These are phyloP conservation scores for Xanthia icteritia DNA, from an alignment of 2,888 invertebrate species.

Conservation along the genomic window DNA sequence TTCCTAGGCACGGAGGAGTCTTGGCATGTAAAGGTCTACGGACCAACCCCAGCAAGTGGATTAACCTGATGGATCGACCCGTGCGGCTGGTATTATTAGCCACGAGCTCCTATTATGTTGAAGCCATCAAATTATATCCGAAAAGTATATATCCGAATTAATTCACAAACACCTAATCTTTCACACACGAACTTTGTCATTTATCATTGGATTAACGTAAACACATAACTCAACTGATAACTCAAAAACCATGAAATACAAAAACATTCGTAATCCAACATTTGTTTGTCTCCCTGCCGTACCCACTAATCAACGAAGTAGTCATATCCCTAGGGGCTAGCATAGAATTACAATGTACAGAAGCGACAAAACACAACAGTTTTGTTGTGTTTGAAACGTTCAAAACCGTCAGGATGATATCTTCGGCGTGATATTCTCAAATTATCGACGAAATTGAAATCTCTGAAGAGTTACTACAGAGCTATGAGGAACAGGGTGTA, in stretches of 20 bases:
- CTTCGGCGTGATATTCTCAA: too few relatives aligned
- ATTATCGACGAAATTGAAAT: too few relatives aligned
- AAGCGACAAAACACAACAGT: not conserved
- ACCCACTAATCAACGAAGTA: constrained; percentile 64
- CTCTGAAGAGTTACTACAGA: too few relatives aligned
- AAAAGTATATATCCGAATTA: not conserved
- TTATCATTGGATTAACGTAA: constrained; percentile 27
- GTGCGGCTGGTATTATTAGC: too few relatives aligned
- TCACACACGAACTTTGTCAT: not conserved
- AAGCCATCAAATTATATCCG: not conserved
- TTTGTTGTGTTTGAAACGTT: too few relatives aligned
- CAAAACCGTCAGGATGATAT: too few relatives aligned
- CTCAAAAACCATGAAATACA: constrained; percentile 34
- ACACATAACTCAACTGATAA: constrained; percentile 40
- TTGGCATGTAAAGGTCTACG: too few relatives aligned
- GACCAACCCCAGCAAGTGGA: too few relatives aligned
- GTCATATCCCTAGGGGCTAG: constrained; percentile 32
- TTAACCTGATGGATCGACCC: too few relatives aligned
- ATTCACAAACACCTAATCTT: not conserved
- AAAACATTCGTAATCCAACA: constrained; percentile 39
- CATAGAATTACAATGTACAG: not conserved
- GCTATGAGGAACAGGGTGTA: too few relatives aligned
- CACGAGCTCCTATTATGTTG: not conserved
- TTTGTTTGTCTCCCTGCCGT: constrained; percentile 42
- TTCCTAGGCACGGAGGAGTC: too few relatives aligned